A percentile compares a stretch with the other conserved stretches of the same genome.
Evolutionary conservation across 2,113 vertebrate genomes (phyloP).

Genomic region (Semnornis frantzii): DNA sequence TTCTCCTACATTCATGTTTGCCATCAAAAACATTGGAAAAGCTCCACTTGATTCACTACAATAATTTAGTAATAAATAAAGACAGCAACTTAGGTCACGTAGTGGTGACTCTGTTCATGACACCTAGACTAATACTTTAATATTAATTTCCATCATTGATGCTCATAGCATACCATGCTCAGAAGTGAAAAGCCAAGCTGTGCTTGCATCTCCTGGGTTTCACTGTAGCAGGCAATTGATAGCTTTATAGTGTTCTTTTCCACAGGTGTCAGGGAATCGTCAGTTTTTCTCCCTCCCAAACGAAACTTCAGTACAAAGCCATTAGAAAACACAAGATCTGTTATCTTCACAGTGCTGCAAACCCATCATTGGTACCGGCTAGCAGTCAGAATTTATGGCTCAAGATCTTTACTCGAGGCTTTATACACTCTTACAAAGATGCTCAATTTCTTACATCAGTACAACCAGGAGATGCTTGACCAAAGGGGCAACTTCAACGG

Average conservation of each 20-base stretch:
- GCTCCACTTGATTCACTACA: neutral
- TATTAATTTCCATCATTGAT: neutral
- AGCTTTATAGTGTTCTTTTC: fast-evolving
- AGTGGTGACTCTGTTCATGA: neutral
- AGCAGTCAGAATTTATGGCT: neutral
- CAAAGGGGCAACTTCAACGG: neutral
- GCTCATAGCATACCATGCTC: neutral
- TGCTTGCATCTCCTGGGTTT: neutral
- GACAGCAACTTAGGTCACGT: fast-evolving
- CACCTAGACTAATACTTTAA: neutral
- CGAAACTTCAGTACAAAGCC: neutral
- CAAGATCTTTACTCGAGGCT: neutral
- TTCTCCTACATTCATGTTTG: neutral
- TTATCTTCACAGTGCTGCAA: neutral
- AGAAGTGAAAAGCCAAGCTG: neutral
- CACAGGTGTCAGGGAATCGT: neutral
- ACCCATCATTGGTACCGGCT: neutral
- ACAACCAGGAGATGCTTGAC: neutral
- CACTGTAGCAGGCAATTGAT: neutral
- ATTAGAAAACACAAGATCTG: neutral
- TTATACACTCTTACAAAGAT: neutral
- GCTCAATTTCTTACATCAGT: neutral
- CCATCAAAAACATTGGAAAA: neutral
- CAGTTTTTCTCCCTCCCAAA: neutral
- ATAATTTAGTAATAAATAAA: neutral